Conservation (phyloP, 92 coral and sea anemone species). For the Pocillopora meandrina region DNA sequence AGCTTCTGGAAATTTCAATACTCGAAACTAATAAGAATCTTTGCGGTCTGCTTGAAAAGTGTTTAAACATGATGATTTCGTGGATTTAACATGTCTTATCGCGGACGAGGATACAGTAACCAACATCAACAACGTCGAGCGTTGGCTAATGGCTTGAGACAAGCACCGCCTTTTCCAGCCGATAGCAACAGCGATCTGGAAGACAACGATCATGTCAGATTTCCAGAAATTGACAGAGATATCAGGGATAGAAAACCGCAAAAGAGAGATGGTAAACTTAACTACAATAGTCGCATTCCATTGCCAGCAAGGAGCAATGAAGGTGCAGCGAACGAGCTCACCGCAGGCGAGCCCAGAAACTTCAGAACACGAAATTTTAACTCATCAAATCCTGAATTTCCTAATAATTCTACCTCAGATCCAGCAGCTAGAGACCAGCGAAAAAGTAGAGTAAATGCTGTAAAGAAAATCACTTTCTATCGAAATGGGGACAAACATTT, state of each 20-base stretch:
- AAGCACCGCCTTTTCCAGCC: conserved; percentile 32
- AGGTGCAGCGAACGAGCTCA: conserved; percentile 18
- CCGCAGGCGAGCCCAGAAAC: conserved; percentile 36
- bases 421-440: conserved; percentile 33
- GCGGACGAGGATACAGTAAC: conserved; percentile 26
- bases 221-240: conserved; percentile 38
- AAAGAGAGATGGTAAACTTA: conserved; percentile 25
- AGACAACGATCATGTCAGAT: conserved; percentile 19
- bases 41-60: background rate
- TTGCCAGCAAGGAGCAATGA: conserved; percentile 40
- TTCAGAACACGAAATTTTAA: background rate
- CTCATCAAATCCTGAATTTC: conserved; percentile 28
- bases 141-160: conserved; percentile 19
- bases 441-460: conserved; percentile 44
- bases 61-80: conserved; percentile 10
- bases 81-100: conserved; percentile 44
- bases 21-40: background rate
- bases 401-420: conserved; percentile 27
- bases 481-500: conserved; percentile 87
- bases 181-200: conserved; percentile 25
- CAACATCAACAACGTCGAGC: conserved; percentile 2
- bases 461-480: conserved; percentile 77
- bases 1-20: background rate
- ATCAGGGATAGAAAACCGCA: conserved; percentile 5
- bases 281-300: conserved; percentile 58